A percentile compares a stretch with the other conserved stretches of the same genome.
Conservation (phyloP, 2,888 invertebrate genomes). For the Andrena bicolor region DNA sequence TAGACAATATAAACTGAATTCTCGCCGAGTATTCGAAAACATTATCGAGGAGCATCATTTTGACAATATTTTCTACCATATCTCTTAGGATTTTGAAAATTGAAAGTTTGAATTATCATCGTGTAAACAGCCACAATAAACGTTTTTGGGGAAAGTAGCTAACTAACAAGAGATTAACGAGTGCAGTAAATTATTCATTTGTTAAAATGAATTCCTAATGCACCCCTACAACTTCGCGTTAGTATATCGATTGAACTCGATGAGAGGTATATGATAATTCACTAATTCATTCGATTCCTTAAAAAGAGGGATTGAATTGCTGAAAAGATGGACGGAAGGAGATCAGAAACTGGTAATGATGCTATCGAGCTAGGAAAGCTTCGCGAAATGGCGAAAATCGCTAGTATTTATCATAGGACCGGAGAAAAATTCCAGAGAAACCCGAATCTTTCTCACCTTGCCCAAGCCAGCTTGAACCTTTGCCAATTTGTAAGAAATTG, state of each 20-base stretch:
- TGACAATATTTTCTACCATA: no score
- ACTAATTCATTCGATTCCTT: background rate
- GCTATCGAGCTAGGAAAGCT: conserved; percentile 67
- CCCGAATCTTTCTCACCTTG: conserved; percentile 75
- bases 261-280: background rate
- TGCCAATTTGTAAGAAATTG: conserved; percentile 78
- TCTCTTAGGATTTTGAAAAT: no score
- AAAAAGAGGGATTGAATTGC: conserved; percentile 2
- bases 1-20: no score
- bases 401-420: conserved; percentile 74
- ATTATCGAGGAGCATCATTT: no score
- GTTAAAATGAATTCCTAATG: background rate
- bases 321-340: background rate
- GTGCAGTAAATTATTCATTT: conserved; percentile 14
- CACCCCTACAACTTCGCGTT: conserved; percentile 5
- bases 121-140: no score
- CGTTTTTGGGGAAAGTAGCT: no score
- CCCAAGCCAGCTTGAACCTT: conserved; percentile 76
- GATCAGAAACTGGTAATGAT: conserved; percentile 32
- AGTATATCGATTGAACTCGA: background rate
- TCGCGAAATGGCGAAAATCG: conserved; percentile 72
- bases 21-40: no score
- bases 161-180: conserved; percentile 19
- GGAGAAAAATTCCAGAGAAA: conserved; percentile 73
- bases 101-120: no score